A percentile compares a stretch with the other conserved stretches of the same genome.
phyloP scores from a whole-genome alignment of 92 coral and sea anemone species.

The Umimayanthus kanabou region DNA sequence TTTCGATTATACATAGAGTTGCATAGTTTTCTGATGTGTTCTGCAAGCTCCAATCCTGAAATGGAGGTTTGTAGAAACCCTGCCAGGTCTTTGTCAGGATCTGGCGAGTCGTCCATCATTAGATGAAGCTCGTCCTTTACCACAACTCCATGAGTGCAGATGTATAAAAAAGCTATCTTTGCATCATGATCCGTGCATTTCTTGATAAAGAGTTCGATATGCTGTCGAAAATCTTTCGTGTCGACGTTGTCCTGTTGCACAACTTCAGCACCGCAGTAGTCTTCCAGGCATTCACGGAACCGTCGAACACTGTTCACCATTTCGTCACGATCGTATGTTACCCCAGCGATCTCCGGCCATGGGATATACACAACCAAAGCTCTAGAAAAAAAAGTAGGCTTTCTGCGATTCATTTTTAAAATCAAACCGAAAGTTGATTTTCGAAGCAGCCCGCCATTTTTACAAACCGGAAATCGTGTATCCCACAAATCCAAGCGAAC shows the following conservation, averaged over 20 bases:
- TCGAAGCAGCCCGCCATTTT: not conserved
- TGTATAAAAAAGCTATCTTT: not conserved
- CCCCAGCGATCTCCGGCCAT: conserved; percentile 21
- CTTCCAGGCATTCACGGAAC: not conserved
- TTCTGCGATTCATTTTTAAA: not conserved
- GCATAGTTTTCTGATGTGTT: not conserved
- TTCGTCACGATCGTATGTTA: not conserved
- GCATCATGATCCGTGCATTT: not conserved
- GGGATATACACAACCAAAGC: conserved; percentile 1
- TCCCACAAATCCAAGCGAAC: too few species aligned
- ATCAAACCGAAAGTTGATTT: not conserved
- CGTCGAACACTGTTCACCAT: conserved; percentile 2
- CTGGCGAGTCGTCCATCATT: conserved; percentile 15
- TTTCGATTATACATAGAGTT: not conserved
- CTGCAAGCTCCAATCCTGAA: not conserved
- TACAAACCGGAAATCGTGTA: too few species aligned
- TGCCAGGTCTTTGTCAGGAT: not conserved
- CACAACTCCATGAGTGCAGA: conserved; percentile 13
- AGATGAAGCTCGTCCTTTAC: not conserved
- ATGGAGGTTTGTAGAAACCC: conserved; percentile 4
- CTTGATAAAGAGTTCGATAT: not conserved
- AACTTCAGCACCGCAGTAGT: not conserved
- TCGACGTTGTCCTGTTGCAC: not conserved
- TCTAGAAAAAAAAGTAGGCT: not conserved
- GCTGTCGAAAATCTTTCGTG: not conserved